Conservation (phyloP, 2,797 vertebrate species). For the Acipenser transmontanus region DNA sequence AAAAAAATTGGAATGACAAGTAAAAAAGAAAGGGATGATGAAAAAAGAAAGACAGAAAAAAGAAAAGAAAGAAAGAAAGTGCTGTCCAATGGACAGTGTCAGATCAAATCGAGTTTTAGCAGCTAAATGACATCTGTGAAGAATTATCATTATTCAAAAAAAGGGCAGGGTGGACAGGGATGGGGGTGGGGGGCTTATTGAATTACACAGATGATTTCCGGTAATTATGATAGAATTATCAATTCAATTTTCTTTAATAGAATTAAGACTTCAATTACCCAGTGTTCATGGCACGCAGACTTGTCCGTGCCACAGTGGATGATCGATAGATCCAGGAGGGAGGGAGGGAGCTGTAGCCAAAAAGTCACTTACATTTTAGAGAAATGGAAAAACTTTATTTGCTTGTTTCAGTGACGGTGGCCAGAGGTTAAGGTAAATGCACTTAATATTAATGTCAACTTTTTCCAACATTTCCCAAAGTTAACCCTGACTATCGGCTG, state of each 20-base stretch:
- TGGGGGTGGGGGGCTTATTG: slow-evolving; percentile 35
- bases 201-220: slow-evolving; percentile 39
- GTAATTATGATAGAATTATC: slow-evolving; percentile 43
- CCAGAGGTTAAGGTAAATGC: too few relatives aligned
- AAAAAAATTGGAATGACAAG: too few relatives aligned
- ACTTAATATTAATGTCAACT: too few relatives aligned
- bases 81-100: too few relatives aligned
- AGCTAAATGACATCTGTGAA: slow-evolving; percentile 5
- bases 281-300: slow-evolving; percentile 20
- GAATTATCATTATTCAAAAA: slow-evolving; percentile 20
- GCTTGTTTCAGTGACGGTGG: neutral
- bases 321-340: neutral
- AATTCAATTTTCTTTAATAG: slow-evolving; percentile 27
- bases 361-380: neutral
- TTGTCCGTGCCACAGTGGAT: slow-evolving; percentile 22
- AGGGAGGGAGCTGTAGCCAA: slow-evolving; percentile 10
- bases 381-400: neutral
- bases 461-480: too few relatives aligned
- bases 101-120: too few relatives aligned
- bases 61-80: too few relatives aligned
- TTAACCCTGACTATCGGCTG: too few relatives aligned
- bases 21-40: too few relatives aligned
- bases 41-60: too few relatives aligned
- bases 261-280: slow-evolving; percentile 35
- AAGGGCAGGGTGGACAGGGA: slow-evolving; percentile 25